A percentile compares a stretch with the other conserved stretches of the same genome.
Conservation (phyloP, 2,113 vertebrate species). For the Microcebus murinus region DNA sequence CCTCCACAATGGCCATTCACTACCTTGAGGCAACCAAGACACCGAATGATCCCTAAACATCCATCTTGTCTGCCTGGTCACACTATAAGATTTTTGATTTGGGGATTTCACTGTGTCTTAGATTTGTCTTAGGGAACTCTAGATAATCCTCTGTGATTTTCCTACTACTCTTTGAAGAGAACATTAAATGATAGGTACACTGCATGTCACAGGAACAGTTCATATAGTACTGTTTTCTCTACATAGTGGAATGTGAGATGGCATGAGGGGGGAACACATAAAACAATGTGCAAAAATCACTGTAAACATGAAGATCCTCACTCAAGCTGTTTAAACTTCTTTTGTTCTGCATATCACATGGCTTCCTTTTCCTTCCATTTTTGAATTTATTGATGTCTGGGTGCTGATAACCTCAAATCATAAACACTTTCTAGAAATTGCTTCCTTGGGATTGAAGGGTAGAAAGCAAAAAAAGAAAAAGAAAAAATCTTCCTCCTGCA, state of each 20-base stretch:
- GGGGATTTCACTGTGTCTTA: background rate
- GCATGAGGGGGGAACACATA: background rate
- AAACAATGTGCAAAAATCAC: background rate
- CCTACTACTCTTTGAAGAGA: background rate
- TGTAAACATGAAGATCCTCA: background rate
- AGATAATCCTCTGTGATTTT: background rate
- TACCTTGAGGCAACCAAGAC: background rate
- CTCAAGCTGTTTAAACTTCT: background rate
- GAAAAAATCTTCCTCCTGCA: slow-evolving; percentile 79
- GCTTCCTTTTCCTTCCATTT: background rate
- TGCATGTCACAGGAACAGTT: background rate
- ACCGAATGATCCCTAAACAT: background rate
- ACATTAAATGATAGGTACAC: background rate
- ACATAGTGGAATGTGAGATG: background rate
- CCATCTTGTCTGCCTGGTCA: background rate
- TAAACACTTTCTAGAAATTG: background rate
- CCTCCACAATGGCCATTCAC: background rate
- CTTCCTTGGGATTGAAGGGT: slow-evolving; percentile 85
- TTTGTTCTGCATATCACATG: background rate
- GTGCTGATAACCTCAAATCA: background rate
- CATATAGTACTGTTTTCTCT: background rate
- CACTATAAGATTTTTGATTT: background rate
- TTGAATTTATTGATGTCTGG: background rate
- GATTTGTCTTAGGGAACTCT: background rate
- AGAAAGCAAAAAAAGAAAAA: slow-evolving; percentile 82